phyloP scores from a whole-genome alignment of 2,888 invertebrate species.

The Cerceris rybyensis region DNA sequence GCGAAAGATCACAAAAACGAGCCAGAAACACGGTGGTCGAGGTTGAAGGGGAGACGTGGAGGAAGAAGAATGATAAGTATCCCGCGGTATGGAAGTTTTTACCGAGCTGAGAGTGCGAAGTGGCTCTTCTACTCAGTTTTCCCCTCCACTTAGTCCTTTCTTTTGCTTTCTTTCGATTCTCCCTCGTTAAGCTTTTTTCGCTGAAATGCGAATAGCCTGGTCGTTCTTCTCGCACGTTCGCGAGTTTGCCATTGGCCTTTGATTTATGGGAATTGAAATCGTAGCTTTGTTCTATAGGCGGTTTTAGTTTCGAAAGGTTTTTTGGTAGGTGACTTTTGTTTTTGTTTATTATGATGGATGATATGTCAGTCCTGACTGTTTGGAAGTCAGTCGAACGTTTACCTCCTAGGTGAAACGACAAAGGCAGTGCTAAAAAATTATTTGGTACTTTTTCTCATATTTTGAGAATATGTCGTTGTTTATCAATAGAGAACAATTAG shows the following conservation, averaged over 20 bases:
- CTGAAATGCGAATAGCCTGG: background rate
- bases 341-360: too few species aligned
- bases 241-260: slow-evolving; percentile 25
- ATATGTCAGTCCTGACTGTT: too few species aligned
- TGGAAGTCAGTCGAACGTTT: too few species aligned
- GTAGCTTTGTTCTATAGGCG: too few species aligned
- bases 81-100: slow-evolving; percentile 65
- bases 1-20: slow-evolving; percentile 59
- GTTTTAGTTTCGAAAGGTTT: too few species aligned
- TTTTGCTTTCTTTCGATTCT: slow-evolving; percentile 29
- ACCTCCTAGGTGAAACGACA: too few species aligned
- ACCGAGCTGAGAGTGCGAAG: slow-evolving; percentile 64
- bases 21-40: slow-evolving; percentile 6
- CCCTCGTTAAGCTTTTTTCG: slow-evolving; percentile 12
- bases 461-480: too few species aligned
- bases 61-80: slow-evolving; percentile 69
- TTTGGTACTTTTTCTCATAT: too few species aligned
- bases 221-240: background rate
- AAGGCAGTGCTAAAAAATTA: too few species aligned
- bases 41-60: slow-evolving; percentile 26
- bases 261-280: too few species aligned
- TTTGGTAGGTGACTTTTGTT: too few species aligned
- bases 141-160: slow-evolving; percentile 31
- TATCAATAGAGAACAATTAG: too few species aligned
- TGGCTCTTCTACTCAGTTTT: slow-evolving; percentile 48